A percentile compares a stretch with the other conserved stretches of the same genome.
These are phyloP conservation scores for Trissolcus basalis DNA, from an alignment of 1,140 invertebrate species.

Conservation along the genomic window DNA sequence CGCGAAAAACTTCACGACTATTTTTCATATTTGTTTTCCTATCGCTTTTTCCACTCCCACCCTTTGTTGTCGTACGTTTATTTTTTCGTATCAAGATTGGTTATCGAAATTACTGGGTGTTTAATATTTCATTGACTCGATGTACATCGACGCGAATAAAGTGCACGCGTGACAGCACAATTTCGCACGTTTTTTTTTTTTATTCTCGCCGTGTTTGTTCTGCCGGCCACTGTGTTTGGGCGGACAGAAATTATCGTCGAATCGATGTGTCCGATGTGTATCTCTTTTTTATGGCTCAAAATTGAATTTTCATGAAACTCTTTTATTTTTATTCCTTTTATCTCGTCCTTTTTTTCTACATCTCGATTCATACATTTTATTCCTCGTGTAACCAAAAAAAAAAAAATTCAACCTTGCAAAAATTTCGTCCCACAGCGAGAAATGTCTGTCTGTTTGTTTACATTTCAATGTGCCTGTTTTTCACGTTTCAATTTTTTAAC, in stretches of 20 bases:
- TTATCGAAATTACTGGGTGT: slow-evolving; percentile 4
- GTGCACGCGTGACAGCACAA: slow-evolving; percentile 12
- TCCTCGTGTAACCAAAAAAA: slow-evolving; percentile 1
- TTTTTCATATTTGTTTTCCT: too few species aligned
- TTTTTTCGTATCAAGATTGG: too few species aligned
- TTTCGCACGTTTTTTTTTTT: slow-evolving; percentile 6
- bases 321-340: slow-evolving; percentile 7
- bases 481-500: not conserved
- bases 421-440: too few species aligned
- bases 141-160: slow-evolving; percentile 27
- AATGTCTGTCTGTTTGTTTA: too few species aligned
- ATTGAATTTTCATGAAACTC: slow-evolving; percentile 40
- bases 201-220: not conserved
- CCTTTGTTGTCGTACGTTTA: too few species aligned
- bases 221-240: not conserved
- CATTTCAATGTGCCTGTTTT: not conserved
- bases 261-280: slow-evolving; percentile 13
- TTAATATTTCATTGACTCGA: slow-evolving; percentile 16
- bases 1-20: too few species aligned
- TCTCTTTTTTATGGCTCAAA: slow-evolving; percentile 28
- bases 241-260: slow-evolving; percentile 20
- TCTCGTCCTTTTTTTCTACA: slow-evolving; percentile 1
- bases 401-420: too few species aligned
- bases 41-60: too few species aligned
- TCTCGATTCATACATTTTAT: slow-evolving; percentile 1